Evolutionary conservation across 2,888 invertebrate species (phyloP), one percentile per base, ranked within the genome.

Genomic region (Brachynemurus nebulosus): DNA sequence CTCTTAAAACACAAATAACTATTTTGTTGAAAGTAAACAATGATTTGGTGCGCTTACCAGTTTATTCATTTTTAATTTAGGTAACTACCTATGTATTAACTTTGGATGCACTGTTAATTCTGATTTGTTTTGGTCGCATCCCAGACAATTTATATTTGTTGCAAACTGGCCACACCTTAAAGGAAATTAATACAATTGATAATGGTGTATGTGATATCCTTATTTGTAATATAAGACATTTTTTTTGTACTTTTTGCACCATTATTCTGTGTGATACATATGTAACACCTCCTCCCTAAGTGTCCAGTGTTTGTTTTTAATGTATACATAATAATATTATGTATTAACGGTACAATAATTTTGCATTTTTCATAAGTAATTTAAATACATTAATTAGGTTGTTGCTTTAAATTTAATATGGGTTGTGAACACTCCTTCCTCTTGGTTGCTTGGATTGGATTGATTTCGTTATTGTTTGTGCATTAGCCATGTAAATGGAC

Each of bases 341-440:
- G n/a, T 30, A 12, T 3, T 30, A 30, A 30, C 30, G 30, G 11
- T 14, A 30, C n/a, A n/a, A n/a, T n/a, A n/a, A n/a, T n/a, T 30
- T 30, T 30, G 30, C 30, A 30, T 30, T 30, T 30, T 30, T 30
- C 30, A n/a, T n/a, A n/a, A n/a, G 30, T 30, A 30, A 30, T 30
- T 30, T 30, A 30, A 30, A 30, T 30, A 30, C n/a, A n/a, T n/a
- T n/a, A n/a, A n/a, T 30, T 30, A n/a, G 14, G 30, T 12, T 30
- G 30, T 30, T n/a, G 14, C 14, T 30, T 12, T 30, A 30, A 30
- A 12, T 30, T 30, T 30, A 30, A 30, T 30, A 30, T 30, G 30
- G 30, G 30, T 30, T 14, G n/a, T n/a, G 30, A 14, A 30, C 30
- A 30, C 30, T 30, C 30, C 30, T 30, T n/a, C n/a, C n/a, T n/a